Conservation (phyloP, 2,797 vertebrate genomes). For the Trematomus bernacchii region DNA sequence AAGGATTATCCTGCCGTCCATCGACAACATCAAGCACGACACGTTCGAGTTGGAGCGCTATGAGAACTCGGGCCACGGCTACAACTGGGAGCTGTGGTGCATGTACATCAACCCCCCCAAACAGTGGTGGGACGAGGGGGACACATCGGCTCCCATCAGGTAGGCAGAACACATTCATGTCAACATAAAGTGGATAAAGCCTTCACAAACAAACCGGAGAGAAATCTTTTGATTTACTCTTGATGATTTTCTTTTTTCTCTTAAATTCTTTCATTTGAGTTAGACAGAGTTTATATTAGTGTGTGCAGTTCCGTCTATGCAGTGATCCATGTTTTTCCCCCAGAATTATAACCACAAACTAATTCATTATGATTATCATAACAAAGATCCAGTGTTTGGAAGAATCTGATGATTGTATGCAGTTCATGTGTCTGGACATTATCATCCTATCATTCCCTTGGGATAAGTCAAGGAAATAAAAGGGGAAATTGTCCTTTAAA, state of each 20-base stretch:
- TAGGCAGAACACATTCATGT: slow-evolving; percentile 30
- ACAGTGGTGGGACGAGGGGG: slow-evolving; percentile 96
- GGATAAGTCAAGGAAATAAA: background rate
- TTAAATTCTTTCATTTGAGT: no score
- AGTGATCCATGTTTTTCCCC: no score
- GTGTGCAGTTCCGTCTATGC: no score
- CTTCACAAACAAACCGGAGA: background rate
- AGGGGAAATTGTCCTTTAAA: background rate
- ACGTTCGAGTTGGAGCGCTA: slow-evolving; percentile 96
- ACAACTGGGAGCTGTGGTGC: slow-evolving; percentile 99
- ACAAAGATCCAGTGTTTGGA: background rate
- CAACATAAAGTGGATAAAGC: background rate
- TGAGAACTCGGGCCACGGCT: slow-evolving; percentile 95
- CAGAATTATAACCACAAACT: no score
- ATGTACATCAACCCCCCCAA: slow-evolving; percentile 98
- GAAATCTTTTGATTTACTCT: no score
- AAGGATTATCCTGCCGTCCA: slow-evolving; percentile 95
- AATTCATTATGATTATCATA: no score
- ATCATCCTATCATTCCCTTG: background rate
- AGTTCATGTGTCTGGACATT: background rate
- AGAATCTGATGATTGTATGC: background rate
- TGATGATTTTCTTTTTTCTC: no score
- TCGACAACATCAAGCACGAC: slow-evolving; percentile 98
- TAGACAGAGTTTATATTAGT: no score
- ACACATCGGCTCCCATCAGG: slow-evolving; percentile 96